These are phyloP conservation scores for Mantis religiosa DNA, from an alignment of 2,888 invertebrate genomes.

Conservation along the genomic window DNA sequence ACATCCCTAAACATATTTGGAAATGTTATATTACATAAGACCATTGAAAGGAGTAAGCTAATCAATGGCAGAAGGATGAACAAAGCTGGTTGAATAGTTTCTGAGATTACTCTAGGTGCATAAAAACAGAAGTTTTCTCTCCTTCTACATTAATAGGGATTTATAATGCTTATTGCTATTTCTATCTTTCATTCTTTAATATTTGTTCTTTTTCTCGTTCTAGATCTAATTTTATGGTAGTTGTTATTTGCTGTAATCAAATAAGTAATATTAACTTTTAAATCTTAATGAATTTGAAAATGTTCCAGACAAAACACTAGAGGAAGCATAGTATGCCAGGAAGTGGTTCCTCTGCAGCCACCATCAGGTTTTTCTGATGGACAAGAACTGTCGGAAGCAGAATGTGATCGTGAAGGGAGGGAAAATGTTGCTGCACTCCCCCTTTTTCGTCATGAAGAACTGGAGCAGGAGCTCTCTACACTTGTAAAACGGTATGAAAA, in stretches of 20 bases:
- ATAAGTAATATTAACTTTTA: not conserved
- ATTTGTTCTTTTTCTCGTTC: too few relatives aligned
- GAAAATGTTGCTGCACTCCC: constrained; percentile 28
- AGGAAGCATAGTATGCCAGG: constrained; percentile 18
- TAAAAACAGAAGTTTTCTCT: too few relatives aligned
- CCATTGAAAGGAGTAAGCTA: too few relatives aligned
- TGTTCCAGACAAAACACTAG: constrained; percentile 15
- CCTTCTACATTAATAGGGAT: too few relatives aligned
- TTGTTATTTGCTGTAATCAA: not conserved
- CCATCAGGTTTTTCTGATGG: constrained; percentile 36
- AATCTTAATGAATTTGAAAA: not conserved
- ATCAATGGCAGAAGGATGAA: too few relatives aligned
- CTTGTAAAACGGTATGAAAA: constrained; percentile 33
- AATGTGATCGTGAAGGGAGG: constrained; percentile 33
- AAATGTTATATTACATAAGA: too few relatives aligned
- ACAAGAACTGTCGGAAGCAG: constrained; percentile 36
- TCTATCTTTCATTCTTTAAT: too few relatives aligned
- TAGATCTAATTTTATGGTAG: too few relatives aligned
- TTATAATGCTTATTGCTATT: too few relatives aligned
- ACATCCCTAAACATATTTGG: too few relatives aligned
- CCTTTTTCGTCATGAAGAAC: constrained; percentile 33
- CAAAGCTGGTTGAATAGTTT: too few relatives aligned
- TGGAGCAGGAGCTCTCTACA: constrained; percentile 35
- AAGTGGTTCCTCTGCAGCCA: constrained; percentile 34
- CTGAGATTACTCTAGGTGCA: too few relatives aligned